Conservation (phyloP, 2,113 vertebrate genomes). For the Psettodes erumei region DNA sequence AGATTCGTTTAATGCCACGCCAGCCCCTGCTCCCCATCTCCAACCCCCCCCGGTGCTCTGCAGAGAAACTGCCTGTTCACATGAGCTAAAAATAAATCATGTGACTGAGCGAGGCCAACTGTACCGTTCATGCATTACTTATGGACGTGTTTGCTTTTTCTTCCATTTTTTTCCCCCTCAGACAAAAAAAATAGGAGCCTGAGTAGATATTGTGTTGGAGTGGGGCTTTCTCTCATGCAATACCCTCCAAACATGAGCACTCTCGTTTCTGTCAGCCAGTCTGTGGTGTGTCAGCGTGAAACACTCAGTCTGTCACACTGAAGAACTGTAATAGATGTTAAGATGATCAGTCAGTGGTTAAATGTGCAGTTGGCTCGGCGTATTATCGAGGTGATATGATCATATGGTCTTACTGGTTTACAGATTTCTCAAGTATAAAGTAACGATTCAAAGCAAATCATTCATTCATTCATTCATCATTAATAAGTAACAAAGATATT, state of each 20-base stretch:
- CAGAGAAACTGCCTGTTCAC: slow-evolving; percentile 76
- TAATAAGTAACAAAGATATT: background rate
- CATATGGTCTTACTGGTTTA: background rate
- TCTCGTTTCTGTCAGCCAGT: background rate
- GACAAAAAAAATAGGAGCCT: slow-evolving; percentile 30
- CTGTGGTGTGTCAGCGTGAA: background rate
- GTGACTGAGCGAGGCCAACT: slow-evolving; percentile 74
- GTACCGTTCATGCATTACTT: slow-evolving; percentile 82
- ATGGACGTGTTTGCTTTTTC: slow-evolving; percentile 77
- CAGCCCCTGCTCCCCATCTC: slow-evolving; percentile 62
- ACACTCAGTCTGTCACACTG: background rate
- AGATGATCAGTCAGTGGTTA: background rate
- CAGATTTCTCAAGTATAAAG: background rate
- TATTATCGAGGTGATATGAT: background rate
- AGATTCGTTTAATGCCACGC: slow-evolving; percentile 60
- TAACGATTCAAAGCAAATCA: background rate
- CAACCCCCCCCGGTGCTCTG: slow-evolving; percentile 41
- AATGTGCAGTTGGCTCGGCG: background rate
- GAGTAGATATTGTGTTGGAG: slow-evolving; percentile 27
- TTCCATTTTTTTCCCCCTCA: slow-evolving; percentile 38
- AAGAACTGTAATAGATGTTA: background rate
- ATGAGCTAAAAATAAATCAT: slow-evolving; percentile 82
- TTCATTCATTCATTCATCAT: no score
- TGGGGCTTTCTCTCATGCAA: slow-evolving; percentile 25
- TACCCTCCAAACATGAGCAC: slow-evolving; percentile 33